A percentile compares a stretch with the other conserved stretches of the same genome.
Evolutionary conservation across 30 jellyfish, hydroid and myxozoan genomes (phyloP).

Genomic region (Chrysaora quinquecirrha): DNA sequence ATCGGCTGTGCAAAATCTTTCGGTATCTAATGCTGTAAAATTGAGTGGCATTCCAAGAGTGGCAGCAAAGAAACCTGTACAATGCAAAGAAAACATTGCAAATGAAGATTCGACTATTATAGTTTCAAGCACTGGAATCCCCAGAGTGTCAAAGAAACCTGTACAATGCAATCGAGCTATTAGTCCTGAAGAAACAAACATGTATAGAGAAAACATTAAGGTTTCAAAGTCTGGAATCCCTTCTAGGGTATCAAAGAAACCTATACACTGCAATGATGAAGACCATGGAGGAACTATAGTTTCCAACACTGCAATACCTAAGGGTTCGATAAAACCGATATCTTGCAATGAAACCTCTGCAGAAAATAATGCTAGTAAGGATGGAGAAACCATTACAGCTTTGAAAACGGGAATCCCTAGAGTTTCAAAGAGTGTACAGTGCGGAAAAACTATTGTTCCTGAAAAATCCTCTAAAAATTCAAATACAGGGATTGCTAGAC

Average conservation of each 20-base stretch:
- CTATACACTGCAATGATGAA: background rate
- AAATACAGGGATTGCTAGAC: background rate
- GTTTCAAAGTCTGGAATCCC: too few species aligned
- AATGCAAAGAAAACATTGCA: background rate
- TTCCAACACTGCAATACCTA: too few species aligned
- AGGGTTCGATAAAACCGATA: too few species aligned
- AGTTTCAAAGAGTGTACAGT: too few species aligned
- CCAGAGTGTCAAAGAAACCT: background rate
- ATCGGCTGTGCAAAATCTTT: too few species aligned
- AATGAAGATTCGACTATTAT: background rate
- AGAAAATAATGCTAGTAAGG: background rate
- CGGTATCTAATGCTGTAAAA: too few species aligned
- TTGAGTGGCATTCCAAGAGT: background rate
- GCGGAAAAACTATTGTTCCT: too few species aligned
- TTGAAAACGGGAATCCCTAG: background rate
- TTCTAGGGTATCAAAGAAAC: too few species aligned
- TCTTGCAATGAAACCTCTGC: background rate
- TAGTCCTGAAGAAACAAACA: too few species aligned
- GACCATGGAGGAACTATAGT: too few species aligned
- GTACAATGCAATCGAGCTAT: background rate
- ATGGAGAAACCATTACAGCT: background rate
- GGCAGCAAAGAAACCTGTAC: background rate
- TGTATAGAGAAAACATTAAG: too few species aligned
- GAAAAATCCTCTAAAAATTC: too few species aligned
- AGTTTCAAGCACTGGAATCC: background rate